phyloP scores from a whole-genome alignment of 1,140 invertebrate genomes.

The Tetramorium simillimum region DNA sequence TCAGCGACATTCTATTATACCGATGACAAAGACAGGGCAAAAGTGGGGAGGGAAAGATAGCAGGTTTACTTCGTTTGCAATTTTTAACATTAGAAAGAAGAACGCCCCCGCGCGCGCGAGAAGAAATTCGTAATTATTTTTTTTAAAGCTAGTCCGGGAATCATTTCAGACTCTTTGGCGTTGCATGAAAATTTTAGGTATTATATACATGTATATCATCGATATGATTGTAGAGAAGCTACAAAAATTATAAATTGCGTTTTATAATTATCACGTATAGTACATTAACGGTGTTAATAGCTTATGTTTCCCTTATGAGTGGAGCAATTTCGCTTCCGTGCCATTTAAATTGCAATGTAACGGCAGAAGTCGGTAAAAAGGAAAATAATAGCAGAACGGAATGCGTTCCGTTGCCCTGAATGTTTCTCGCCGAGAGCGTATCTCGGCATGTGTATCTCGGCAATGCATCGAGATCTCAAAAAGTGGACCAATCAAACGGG shows the following conservation, averaged over 20 bases:
- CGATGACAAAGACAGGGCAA: constrained; percentile 24
- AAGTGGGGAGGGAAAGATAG: neutral
- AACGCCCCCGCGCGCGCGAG: no score
- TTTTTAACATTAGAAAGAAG: neutral
- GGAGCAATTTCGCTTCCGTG: constrained; percentile 21
- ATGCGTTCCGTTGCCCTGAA: constrained; percentile 3
- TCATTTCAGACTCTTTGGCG: neutral
- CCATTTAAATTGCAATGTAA: constrained; percentile 23
- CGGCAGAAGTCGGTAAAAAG: neutral
- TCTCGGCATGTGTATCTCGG: constrained; percentile 14
- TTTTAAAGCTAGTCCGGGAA: neutral
- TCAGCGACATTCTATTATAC: constrained; percentile 44
- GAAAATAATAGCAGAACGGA: constrained; percentile 11
- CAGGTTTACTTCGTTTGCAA: neutral
- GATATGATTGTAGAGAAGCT: neutral
- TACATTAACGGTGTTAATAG: neutral
- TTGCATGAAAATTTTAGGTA: neutral
- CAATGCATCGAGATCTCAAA: constrained; percentile 3
- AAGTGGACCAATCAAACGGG: constrained; percentile 39
- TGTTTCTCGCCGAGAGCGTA: neutral
- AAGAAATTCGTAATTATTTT: neutral
- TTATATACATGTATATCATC: neutral
- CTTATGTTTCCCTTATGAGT: neutral
- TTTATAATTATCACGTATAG: neutral
- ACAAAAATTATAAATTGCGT: neutral